phyloP scores from a whole-genome alignment of 35 echinoderm and acorn worm genomes.

The Lytechinus variegatus region DNA sequence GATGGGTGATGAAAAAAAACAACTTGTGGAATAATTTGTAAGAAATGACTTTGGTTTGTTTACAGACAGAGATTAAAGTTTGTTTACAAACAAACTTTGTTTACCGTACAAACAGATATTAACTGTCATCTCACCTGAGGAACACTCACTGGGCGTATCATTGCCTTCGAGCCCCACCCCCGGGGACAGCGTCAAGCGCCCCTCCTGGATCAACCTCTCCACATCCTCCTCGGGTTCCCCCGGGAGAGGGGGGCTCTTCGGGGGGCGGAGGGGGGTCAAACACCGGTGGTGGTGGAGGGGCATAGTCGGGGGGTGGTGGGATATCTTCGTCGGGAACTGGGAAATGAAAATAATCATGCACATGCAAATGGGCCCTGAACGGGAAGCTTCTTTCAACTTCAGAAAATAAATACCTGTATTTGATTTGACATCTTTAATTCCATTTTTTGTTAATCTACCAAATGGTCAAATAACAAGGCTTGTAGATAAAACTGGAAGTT shows the following conservation, averaged over 20 bases:
- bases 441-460: too few relatives aligned
- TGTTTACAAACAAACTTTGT: too few relatives aligned
- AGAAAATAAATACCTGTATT: neutral
- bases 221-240: constrained; percentile 48
- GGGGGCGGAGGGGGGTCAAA: constrained; percentile 70
- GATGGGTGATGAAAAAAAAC: neutral
- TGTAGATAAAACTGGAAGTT: too few relatives aligned
- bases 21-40: neutral
- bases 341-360: constrained; percentile 13
- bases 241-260: constrained; percentile 59
- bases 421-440: neutral
- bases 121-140: constrained; percentile 51
- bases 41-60: neutral
- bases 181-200: constrained; percentile 33
- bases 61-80: too few relatives aligned
- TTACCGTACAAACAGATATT: too few relatives aligned
- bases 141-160: constrained; percentile 42
- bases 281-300: constrained; percentile 56
- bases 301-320: constrained; percentile 2
- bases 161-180: constrained; percentile 24
- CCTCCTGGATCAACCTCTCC: constrained; percentile 55
- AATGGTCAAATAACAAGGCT: too few relatives aligned
- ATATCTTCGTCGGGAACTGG: neutral
- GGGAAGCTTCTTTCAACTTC: neutral
- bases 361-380: constrained; percentile 16